Base-by-base conservation (phyloP, 1,140 invertebrate species). In the Drosophila sproati region DNA sequence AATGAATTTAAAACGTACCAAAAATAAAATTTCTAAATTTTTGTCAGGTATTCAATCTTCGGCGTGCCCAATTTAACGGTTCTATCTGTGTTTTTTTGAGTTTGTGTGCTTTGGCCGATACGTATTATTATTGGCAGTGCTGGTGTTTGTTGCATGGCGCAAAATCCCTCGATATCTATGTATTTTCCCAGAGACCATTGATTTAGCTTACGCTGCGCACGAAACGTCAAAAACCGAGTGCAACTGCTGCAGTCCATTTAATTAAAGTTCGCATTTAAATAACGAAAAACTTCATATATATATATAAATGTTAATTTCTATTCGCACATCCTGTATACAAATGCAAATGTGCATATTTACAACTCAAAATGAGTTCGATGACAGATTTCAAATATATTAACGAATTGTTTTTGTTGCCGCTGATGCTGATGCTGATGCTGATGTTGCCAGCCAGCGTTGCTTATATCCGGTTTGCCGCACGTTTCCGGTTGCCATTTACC, bases 401-500 rank as follows among this genome's bases (percentile, higher is more conserved):
- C 68, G 39, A 51, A 72, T 72, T 66, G 52, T 72, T 66, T 50
- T 57, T 68, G 67, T 59, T 43, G n/a, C n/a, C n/a, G 39, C 39
- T 43, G 4, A n/a, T 63, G 47, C 39, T 67, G 52, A 2, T 20
- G 20, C 39, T 48, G 62, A 32, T 66, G 45, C n/a, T 37, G 43
- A 7, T 54, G 32, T n/a, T 20, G 69, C 32, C 61, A 79, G 61
- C 28, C 80, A 83, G 54, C 80, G 77, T 75, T 80, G 85, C 85
- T 81, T 85, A 89, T 88, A 81, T 88, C 85, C 85, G 80, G 85
- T 66, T 80, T 75, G 80, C 45, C 77, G 74, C 77, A 82, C 82
- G 80, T 87, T 89, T 88, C 85, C 85, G 85, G 80, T 76, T 88
- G 85, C 83, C 85, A 78, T 89, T 88, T 88, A 73, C 77, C 73